Base-by-base conservation (phyloP, 1,140 invertebrate species). In the Heliothis virescens region DNA sequence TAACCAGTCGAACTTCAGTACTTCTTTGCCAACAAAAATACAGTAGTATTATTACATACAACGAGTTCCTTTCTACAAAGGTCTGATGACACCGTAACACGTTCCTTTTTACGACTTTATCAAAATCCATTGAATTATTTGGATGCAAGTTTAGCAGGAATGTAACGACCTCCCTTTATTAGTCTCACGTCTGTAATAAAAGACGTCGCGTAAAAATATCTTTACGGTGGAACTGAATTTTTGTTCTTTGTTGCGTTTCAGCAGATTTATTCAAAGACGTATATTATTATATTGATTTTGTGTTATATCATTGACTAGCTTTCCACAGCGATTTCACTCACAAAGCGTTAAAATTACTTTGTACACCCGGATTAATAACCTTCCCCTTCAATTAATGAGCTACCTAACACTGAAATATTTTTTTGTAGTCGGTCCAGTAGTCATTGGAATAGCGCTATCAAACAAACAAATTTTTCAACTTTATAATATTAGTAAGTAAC, bases 141-240 rank as follows among this genome's bases (percentile, higher is more conserved):
- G 78, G 81, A 86, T 88, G 85, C 89, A 89, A 89, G 78, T 87
- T 86, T 83, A 71, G 80, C 81, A 84, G 83, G 85, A 89, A 89
- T 83, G 84, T 83, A 86, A 85, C 83, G 62, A 73, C 79, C 21
- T 34, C 5, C 62, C 83, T 90, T 89, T 88, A 90, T 90, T 88
- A 88, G 85, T 89, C 89, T 87, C 89, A 73, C 26, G 87, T 62
- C 84, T 79, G 83, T 87, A 86, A 87, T 90, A 89, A 90, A 89
- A 85, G 81, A 79, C 63, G 55, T 77, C 77, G 78, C 79, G 60
- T 55, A 48, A 11, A 80, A 80, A 73, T 11, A 13, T 59, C 48
- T 74, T 74, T 74, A 80, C 52, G 29, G 53, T 18, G 18, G 63
- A 15, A 52, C 63, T 47, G 21, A 16, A 16, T 57, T 34, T 16